Evolutionary conservation across 2,797 vertebrate genomes (phyloP).

Genomic region (Onychomys torridus): DNA sequence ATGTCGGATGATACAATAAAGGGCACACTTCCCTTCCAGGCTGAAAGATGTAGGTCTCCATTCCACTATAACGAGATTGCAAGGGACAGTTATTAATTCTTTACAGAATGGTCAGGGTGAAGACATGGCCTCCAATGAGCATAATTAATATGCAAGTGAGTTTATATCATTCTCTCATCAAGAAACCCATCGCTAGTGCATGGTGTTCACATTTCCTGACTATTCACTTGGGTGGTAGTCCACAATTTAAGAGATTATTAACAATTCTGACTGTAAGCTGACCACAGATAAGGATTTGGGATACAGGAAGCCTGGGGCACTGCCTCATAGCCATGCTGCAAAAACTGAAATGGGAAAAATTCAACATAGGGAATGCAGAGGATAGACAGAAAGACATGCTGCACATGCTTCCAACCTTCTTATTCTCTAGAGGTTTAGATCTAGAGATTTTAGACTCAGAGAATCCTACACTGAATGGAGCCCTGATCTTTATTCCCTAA

Average conservation of each 20-base stretch:
- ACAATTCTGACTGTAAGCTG: neutral
- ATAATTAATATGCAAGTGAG: neutral
- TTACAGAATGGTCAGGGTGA: neutral
- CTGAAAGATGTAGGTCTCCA: neutral
- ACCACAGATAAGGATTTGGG: accelerated
- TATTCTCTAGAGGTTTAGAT: too few species aligned
- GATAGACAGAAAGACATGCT: neutral
- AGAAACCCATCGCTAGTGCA: neutral
- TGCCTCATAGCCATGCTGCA: neutral
- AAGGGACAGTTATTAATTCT: neutral
- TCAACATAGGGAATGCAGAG: neutral
- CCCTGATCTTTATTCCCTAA: neutral
- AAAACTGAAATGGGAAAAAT: neutral
- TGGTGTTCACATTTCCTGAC: neutral
- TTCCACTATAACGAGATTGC: neutral
- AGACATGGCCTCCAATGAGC: accelerated
- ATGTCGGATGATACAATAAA: neutral
- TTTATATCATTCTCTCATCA: neutral
- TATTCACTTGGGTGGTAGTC: neutral
- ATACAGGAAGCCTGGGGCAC: too few species aligned
- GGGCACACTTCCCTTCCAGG: neutral
- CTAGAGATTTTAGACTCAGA: neutral
- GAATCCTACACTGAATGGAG: accelerated
- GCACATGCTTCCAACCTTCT: accelerated
- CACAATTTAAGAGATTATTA: neutral